A percentile compares a stretch with the other conserved stretches of the same genome.
Evolutionary conservation across 2,888 invertebrate species (phyloP).

Genomic region (Lordiphosa andalusiaca): DNA sequence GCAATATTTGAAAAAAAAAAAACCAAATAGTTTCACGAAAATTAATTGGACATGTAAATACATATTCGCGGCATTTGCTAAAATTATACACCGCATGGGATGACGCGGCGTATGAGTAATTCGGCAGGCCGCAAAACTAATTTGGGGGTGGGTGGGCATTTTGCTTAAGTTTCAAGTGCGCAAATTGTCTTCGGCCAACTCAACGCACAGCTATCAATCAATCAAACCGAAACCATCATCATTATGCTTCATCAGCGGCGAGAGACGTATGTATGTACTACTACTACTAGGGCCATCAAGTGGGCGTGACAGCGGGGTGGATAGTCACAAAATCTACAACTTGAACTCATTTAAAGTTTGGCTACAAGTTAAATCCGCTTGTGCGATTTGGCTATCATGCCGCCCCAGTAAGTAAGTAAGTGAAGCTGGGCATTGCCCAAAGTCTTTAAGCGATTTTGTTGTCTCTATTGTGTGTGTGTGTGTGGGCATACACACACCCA

Average conservation of each 20-base stretch:
- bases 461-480: constrained; percentile 13
- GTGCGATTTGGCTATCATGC: constrained; percentile 57
- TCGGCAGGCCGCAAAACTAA: constrained; percentile 10
- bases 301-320: constrained; percentile 31
- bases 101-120: constrained; percentile 61
- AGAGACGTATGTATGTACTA: too few relatives aligned
- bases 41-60: constrained; percentile 42
- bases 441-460: constrained; percentile 59
- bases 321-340: constrained; percentile 47
- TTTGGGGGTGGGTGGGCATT: constrained; percentile 13
- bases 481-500: not conserved
- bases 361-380: constrained; percentile 64
- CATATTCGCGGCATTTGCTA: constrained; percentile 12
- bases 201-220: constrained; percentile 49
- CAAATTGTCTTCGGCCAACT: constrained; percentile 28
- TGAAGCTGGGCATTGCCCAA: constrained; percentile 51
- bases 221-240: constrained; percentile 56
- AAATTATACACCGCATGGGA: constrained; percentile 21
- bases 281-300: constrained; percentile 13
- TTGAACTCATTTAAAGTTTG: constrained; percentile 73
- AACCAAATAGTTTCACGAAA: constrained; percentile 15
- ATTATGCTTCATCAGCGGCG: constrained; percentile 63
- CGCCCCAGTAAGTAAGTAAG: constrained; percentile 29
- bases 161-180: constrained; percentile 40
- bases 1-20: too few relatives aligned